A percentile compares a stretch with the other conserved stretches of the same genome.
These are phyloP conservation scores for Glyphotaelius pellucidus DNA, from an alignment of 2,888 invertebrate genomes.

Conservation along the genomic window DNA sequence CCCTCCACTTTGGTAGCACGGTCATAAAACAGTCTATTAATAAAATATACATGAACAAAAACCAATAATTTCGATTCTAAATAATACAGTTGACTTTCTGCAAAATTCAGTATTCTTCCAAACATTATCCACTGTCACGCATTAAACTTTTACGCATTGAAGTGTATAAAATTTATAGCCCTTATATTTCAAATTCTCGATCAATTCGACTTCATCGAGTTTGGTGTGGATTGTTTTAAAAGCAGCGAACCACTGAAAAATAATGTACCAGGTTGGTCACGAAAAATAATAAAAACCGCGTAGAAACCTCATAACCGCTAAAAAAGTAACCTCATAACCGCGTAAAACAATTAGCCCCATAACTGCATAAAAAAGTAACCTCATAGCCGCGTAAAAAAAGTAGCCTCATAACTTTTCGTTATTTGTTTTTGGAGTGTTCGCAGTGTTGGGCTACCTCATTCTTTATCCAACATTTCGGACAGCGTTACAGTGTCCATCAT, in stretches of 20 bases:
- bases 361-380: no score
- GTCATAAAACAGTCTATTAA: constrained; percentile 27
- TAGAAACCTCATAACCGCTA: no score
- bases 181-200: constrained; percentile 47
- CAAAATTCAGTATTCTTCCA: constrained; percentile 38
- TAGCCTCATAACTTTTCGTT: no score
- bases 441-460: no score
- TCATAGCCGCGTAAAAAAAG: no score
- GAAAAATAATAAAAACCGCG: neutral
- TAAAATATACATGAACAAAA: constrained; percentile 45
- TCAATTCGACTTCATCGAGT: constrained; percentile 46
- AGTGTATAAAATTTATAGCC: constrained; percentile 37
- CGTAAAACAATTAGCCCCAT: no score
- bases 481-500: no score
- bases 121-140: constrained; percentile 47
- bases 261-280: neutral
- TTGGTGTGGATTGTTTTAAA: neutral
- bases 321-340: no score
- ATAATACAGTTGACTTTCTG: constrained; percentile 10
- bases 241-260: neutral
- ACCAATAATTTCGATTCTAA: constrained; percentile 41
- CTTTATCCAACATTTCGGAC: no score
- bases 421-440: no score
- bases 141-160: constrained; percentile 47
- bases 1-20: neutral